Evolutionary conservation across 2,113 vertebrate species (phyloP).

Genomic region (Alces alces): DNA sequence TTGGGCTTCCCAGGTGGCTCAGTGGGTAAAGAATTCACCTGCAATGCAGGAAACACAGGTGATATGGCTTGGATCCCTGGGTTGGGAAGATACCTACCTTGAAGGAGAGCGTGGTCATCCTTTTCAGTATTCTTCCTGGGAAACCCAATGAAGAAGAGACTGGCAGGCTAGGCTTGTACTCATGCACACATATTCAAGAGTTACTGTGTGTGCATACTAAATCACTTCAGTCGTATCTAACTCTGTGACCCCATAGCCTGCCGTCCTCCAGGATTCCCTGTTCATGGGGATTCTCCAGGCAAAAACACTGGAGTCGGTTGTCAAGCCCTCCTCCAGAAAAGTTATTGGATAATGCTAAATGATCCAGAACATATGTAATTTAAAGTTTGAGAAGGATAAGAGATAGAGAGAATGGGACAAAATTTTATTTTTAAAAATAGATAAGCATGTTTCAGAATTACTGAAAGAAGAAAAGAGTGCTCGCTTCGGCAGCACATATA

Average conservation of each 20-base stretch:
- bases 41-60: not conserved
- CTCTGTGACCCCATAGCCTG: not conserved
- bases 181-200: not conserved
- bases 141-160: not conserved
- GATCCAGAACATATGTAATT: not conserved
- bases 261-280: not conserved
- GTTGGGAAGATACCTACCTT: not conserved
- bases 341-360: not conserved
- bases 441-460: not conserved
- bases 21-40: not conserved
- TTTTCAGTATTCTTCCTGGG: not conserved
- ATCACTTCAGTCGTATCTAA: not conserved
- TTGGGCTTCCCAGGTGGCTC: not conserved
- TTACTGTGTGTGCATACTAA: accelerated
- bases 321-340: not conserved
- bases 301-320: not conserved
- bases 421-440: not conserved
- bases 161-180: not conserved
- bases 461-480: not conserved
- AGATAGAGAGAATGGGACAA: not conserved
- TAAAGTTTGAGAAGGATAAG: not conserved
- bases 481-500: not conserved
- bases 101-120: not conserved
- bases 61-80: not conserved
- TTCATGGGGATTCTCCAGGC: not conserved